A percentile compares a stretch with the other conserved stretches of the same genome.
These are phyloP conservation scores for Probosciger aterrimus DNA, from an alignment of 2,113 vertebrate genomes.

Conservation along the genomic window DNA sequence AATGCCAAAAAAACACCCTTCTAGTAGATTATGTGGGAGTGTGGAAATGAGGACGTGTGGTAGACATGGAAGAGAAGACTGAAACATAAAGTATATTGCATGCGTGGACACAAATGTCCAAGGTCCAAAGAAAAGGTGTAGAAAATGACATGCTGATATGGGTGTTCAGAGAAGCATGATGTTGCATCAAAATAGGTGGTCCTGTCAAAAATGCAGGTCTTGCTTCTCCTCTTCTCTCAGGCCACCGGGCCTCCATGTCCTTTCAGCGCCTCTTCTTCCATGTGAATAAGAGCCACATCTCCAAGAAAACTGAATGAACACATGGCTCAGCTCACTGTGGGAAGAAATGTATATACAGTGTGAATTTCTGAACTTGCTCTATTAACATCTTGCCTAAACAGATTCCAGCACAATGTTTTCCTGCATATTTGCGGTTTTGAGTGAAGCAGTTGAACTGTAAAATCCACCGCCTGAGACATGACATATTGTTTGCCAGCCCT, in stretches of 20 bases:
- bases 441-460: neutral
- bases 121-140: neutral
- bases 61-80: neutral
- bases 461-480: neutral
- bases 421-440: neutral
- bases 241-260: rapidly evolving
- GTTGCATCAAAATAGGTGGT: neutral
- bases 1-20: conserved; percentile 8
- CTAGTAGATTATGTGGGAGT: neutral
- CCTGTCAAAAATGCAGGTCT: neutral
- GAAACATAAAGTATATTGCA: neutral
- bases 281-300: neutral
- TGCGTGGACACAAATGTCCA: rapidly evolving
- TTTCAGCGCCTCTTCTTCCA: rapidly evolving
- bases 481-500: neutral
- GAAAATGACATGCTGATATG: neutral
- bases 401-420: neutral
- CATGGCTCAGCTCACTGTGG: neutral
- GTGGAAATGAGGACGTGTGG: neutral
- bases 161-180: neutral
- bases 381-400: neutral
- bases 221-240: neutral
- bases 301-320: neutral
- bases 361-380: neutral
- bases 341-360: neutral